Evolutionary conservation across 2,797 vertebrate species (phyloP).

Genomic region (Clarias pachynema): DNA sequence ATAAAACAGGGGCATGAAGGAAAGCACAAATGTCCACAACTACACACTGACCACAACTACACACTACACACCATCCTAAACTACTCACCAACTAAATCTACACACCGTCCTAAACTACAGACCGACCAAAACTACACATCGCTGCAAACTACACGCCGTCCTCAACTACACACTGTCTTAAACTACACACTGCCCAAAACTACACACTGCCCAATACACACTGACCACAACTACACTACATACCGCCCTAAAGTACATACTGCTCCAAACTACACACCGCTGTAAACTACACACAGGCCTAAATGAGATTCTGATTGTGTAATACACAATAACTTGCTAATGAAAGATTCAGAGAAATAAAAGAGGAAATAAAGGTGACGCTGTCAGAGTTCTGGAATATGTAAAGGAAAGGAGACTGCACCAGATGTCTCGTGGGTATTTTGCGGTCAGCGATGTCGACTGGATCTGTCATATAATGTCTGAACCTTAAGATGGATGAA

Average conservation of each 20-base stretch:
- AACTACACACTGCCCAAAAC: neutral
- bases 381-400: neutral
- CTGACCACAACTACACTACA: neutral
- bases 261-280: neutral
- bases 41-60: neutral
- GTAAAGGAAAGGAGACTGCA: neutral
- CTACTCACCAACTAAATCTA: neutral
- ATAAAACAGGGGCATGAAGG: slow-evolving; percentile 51
- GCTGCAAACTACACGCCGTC: neutral
- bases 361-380: neutral
- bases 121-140: neutral
- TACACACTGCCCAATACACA: neutral
- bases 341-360: neutral
- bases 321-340: neutral
- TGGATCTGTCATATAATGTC: neutral
- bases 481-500: neutral
- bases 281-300: neutral
- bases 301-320: neutral
- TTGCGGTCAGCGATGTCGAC: neutral
- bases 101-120: neutral
- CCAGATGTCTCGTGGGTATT: neutral
- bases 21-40: neutral
- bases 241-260: neutral
- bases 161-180: slow-evolving; percentile 7
- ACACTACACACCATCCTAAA: neutral